Conservation (phyloP, 2,888 invertebrate genomes). For the Euplagia quadripunctaria region DNA sequence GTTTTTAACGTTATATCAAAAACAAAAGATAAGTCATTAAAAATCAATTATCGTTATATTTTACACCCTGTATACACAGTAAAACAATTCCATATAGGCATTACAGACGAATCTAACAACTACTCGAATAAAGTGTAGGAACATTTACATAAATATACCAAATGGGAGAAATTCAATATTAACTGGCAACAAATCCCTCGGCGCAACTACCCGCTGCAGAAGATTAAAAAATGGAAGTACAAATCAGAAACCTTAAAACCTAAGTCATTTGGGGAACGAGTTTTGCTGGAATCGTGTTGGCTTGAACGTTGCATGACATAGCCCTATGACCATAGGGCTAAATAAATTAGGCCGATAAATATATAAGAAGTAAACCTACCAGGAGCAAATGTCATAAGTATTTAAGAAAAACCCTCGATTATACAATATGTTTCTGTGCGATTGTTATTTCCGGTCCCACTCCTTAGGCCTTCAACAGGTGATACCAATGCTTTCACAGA, state of each 20-base stretch:
- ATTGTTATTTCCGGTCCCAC: not conserved
- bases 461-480: not conserved
- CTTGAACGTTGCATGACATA: no score
- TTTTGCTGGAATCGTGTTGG: no score
- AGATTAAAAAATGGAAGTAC: not conserved
- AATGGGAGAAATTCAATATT: not conserved
- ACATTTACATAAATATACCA: constrained; percentile 1
- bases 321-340: not conserved
- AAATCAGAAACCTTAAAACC: not conserved
- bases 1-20: not conserved
- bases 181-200: not conserved
- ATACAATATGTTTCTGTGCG: not conserved
- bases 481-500: not conserved
- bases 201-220: not conserved
- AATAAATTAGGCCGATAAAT: not conserved
- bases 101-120: constrained; percentile 44
- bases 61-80: constrained; percentile 36
- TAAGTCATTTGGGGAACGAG: not conserved
- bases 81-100: constrained; percentile 53
- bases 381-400: no score
- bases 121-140: constrained; percentile 19
- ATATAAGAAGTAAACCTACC: no score
- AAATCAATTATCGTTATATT: constrained; percentile 7
- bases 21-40: constrained; percentile 1
- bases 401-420: no score